Conservation (phyloP, 2,113 vertebrate species). For the Arizona elegans region DNA sequence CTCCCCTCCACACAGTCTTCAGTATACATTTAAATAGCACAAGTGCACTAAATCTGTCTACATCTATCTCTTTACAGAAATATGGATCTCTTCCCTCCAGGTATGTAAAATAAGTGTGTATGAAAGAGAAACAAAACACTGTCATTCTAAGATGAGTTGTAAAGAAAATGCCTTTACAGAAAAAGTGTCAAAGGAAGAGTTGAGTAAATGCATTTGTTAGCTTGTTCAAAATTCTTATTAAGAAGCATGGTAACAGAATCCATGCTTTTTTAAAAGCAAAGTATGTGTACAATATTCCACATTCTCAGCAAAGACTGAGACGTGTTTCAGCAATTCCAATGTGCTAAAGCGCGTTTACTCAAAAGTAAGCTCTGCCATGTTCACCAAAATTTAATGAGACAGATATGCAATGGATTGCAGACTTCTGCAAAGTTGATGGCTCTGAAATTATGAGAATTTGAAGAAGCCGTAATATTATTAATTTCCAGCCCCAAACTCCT, state of each 20-base stretch:
- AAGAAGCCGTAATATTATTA: neutral
- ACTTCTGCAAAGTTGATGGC: neutral
- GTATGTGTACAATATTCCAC: neutral
- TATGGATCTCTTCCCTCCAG: slow-evolving; percentile 73
- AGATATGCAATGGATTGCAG: neutral
- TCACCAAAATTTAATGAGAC: neutral
- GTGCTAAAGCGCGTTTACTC: neutral
- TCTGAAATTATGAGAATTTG: neutral
- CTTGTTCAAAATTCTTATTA: neutral
- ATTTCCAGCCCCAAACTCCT: neutral
- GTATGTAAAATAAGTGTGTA: slow-evolving; percentile 55
- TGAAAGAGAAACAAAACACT: neutral
- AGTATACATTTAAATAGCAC: neutral
- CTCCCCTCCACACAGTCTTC: too few relatives aligned
- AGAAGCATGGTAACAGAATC: neutral
- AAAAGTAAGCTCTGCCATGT: neutral
- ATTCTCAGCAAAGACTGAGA: neutral
- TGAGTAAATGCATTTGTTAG: neutral
- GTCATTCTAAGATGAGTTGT: neutral
- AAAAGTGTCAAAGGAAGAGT: neutral
- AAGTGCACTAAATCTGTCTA: neutral
- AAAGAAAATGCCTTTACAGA: neutral
- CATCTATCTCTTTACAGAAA: slow-evolving; percentile 67
- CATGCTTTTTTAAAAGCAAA: neutral
- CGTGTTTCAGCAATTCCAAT: neutral